Evolutionary conservation across 64 coral and sea anemone genomes (phyloP).

Genomic region (Acropora tenuis): DNA sequence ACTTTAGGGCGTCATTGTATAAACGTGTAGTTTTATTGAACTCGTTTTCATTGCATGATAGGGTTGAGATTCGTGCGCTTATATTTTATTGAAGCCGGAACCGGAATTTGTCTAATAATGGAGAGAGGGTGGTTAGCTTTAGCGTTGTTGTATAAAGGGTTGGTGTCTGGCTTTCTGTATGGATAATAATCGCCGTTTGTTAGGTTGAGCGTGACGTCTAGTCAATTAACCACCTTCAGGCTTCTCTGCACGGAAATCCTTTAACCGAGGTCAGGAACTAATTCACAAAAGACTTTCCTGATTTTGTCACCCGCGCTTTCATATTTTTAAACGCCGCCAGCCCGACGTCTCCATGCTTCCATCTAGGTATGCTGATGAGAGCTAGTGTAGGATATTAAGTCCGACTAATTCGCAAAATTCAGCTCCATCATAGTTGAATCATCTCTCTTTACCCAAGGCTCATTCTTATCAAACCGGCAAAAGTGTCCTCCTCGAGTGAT

Average conservation of each 20-base stretch:
- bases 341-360: background rate
- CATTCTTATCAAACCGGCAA: too few species aligned
- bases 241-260: slow-evolving; percentile 24
- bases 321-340: slow-evolving; percentile 2
- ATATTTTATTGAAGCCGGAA: background rate
- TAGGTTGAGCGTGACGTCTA: slow-evolving; percentile 27
- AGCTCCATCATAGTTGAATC: too few species aligned
- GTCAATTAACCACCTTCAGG: background rate
- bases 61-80: background rate
- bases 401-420: too few species aligned
- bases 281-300: background rate
- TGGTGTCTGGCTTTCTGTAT: slow-evolving; percentile 31
- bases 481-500: too few species aligned
- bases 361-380: background rate
- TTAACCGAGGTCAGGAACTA: slow-evolving; percentile 6
- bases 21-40: background rate
- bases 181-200: slow-evolving; percentile 11
- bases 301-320: background rate
- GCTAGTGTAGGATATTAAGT: background rate
- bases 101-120: background rate
- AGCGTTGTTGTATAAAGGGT: slow-evolving; percentile 28
- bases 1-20: slow-evolving; percentile 12
- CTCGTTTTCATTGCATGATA: background rate
- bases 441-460: too few species aligned
- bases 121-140: background rate